A percentile compares a stretch with the other conserved stretches of the same genome.
phyloP scores from a whole-genome alignment of 2,888 invertebrate genomes.

The Melinaea menophilus region DNA sequence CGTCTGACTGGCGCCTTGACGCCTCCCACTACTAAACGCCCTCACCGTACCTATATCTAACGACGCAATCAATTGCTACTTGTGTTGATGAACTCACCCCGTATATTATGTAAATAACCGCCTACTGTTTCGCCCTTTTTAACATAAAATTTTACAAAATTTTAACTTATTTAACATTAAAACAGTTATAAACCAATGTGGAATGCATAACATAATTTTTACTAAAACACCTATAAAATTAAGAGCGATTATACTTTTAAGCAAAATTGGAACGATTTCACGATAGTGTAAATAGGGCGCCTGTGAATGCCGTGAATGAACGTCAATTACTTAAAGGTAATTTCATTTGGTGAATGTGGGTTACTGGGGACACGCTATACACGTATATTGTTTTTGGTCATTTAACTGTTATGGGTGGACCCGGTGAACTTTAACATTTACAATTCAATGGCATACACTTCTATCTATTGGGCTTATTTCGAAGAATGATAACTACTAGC shows the following conservation, averaged over 20 bases:
- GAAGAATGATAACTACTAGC: slow-evolving; percentile 16
- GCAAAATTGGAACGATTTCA: slow-evolving; percentile 63
- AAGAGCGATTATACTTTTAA: slow-evolving; percentile 39
- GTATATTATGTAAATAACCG: slow-evolving; percentile 58
- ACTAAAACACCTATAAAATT: slow-evolving; percentile 13
- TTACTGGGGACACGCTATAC: slow-evolving; percentile 67
- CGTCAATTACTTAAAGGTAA: slow-evolving; percentile 52
- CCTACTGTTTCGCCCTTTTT: slow-evolving; percentile 35
- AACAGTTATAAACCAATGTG: too few relatives aligned
- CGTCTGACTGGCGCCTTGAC: slow-evolving; percentile 52
- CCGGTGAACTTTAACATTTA: slow-evolving; percentile 30
- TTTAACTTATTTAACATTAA: too few relatives aligned
- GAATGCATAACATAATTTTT: too few relatives aligned
- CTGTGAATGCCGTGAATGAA: slow-evolving; percentile 58
- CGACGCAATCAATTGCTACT: slow-evolving; percentile 43
- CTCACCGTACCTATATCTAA: slow-evolving; percentile 34
- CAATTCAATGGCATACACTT: slow-evolving; percentile 22
- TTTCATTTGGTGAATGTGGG: slow-evolving; percentile 64
- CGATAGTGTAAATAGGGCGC: slow-evolving; percentile 71
- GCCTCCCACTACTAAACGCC: slow-evolving; percentile 28
- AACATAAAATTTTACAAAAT: background rate
- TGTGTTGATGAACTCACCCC: slow-evolving; percentile 60
- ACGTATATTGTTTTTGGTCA: slow-evolving; percentile 38
- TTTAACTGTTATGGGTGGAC: slow-evolving; percentile 31
- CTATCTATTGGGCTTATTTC: slow-evolving; percentile 17